A percentile compares a stretch with the other conserved stretches of the same genome.
These are phyloP conservation scores for Dolomedes plantarius DNA, from an alignment of 2,888 invertebrate genomes.

Conservation along the genomic window DNA sequence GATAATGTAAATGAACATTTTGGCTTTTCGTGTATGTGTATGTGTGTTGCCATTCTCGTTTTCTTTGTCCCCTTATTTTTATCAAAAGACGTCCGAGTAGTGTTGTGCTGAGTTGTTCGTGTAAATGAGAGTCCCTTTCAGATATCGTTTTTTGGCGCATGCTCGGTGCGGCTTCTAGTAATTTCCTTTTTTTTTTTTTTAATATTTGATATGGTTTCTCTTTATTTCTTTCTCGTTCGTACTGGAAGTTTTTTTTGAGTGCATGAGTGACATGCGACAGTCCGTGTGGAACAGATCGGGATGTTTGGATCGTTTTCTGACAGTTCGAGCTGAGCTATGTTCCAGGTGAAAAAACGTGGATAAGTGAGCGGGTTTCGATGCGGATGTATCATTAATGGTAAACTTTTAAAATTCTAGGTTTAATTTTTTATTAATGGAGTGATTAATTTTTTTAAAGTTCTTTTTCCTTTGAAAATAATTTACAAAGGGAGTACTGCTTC, in stretches of 20 bases:
- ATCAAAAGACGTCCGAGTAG: conserved; percentile 51
- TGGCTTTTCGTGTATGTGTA: conserved; percentile 34
- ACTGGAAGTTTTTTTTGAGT: background rate
- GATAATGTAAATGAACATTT: conserved; percentile 72
- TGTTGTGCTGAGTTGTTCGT: conserved; percentile 45
- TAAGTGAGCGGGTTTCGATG: too few species aligned
- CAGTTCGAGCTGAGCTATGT: too few species aligned
- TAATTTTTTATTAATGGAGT: too few species aligned
- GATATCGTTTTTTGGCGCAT: too few species aligned
- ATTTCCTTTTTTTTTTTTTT: background rate
- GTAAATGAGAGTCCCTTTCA: conserved; percentile 28
- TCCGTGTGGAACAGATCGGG: too few species aligned
- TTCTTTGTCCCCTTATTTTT: conserved; percentile 21
- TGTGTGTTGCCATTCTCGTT: conserved; percentile 18
- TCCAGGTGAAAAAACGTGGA: too few species aligned
- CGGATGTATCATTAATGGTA: too few species aligned
- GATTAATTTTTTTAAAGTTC: too few species aligned
- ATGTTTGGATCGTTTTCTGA: too few species aligned
- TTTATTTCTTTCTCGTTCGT: background rate
- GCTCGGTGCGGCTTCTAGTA: background rate
- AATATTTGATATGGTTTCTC: background rate
- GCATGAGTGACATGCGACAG: background rate
- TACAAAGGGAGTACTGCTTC: too few species aligned
- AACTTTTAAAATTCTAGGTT: too few species aligned
- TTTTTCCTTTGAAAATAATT: too few species aligned